phyloP scores from a whole-genome alignment of 1,140 invertebrate genomes.

The Daktulosphaira vitifoliae region DNA sequence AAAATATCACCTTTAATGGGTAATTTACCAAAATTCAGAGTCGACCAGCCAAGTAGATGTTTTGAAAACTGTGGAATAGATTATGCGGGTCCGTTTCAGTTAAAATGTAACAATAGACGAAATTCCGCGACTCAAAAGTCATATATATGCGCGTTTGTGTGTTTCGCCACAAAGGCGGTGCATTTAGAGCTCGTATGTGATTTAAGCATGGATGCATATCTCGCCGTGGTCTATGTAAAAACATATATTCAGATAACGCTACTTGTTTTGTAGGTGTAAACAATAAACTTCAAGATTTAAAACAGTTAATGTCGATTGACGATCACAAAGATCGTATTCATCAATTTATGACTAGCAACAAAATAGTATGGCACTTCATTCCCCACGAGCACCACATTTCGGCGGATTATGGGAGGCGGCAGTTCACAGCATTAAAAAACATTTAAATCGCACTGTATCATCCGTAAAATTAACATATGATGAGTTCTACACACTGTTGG shows the following conservation, averaged over 20 bases:
- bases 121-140: constrained; percentile 33
- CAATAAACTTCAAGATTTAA: background rate
- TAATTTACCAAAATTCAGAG: background rate
- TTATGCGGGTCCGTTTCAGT: background rate
- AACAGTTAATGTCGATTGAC: background rate
- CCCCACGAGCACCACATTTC: constrained; percentile 44
- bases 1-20: constrained; percentile 3
- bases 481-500: constrained; percentile 35
- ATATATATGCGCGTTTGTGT: constrained; percentile 40
- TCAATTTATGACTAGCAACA: constrained; percentile 18
- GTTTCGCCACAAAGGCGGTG: constrained; percentile 39
- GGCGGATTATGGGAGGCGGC: constrained; percentile 45
- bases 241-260: constrained; percentile 42
- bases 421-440: constrained; percentile 43
- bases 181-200: constrained; percentile 41
- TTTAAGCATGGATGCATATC: constrained; percentile 37
- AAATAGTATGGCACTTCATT: constrained; percentile 45
- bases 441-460: constrained; percentile 39
- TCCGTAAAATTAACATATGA: constrained; percentile 35
- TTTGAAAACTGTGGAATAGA: constrained; percentile 11
- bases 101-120: background rate
- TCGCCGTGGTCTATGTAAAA: constrained; percentile 39
- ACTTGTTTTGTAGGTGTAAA: constrained; percentile 43
- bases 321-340: background rate
- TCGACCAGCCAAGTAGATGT: background rate